Percentiles rank a stretch among this genome's conserved stretches.
phyloP scores from a whole-genome alignment of 2,888 invertebrate genomes.

The Syrphus vitripennis region DNA sequence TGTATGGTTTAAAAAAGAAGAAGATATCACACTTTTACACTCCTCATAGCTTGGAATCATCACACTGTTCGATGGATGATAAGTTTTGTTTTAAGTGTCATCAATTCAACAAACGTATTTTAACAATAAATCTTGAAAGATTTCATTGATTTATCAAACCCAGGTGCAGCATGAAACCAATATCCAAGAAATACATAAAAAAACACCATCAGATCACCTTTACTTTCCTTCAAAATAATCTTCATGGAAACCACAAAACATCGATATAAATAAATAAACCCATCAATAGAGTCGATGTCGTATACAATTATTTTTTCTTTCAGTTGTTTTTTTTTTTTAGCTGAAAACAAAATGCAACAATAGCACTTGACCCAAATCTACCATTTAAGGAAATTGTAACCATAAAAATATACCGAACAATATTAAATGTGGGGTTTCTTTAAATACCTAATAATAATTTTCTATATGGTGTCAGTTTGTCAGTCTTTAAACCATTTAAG shows the following conservation, averaged over 20 bases:
- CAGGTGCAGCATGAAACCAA: slow-evolving; percentile 20
- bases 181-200: not conserved
- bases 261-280: slow-evolving; percentile 30
- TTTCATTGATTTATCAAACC: slow-evolving; percentile 46
- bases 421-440: slow-evolving; percentile 61
- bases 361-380: slow-evolving; percentile 68
- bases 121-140: slow-evolving; percentile 52
- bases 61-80: slow-evolving; percentile 35
- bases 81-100: slow-evolving; percentile 30
- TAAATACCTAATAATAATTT: slow-evolving; percentile 5
- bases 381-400: slow-evolving; percentile 60
- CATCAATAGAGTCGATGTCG: not conserved
- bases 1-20: slow-evolving; percentile 23
- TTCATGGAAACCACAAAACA: not conserved
- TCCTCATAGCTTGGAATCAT: slow-evolving; percentile 1
- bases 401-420: slow-evolving; percentile 39
- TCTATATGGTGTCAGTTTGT: slow-evolving; percentile 52
- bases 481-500: slow-evolving; percentile 47
- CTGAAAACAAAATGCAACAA: slow-evolving; percentile 23
- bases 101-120: slow-evolving; percentile 40
- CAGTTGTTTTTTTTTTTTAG: not conserved
- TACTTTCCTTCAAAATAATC: slow-evolving; percentile 11
- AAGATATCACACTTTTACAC: not conserved
- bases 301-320: slow-evolving; percentile 30
- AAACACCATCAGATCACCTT: slow-evolving; percentile 3